phyloP scores from a whole-genome alignment of 2,113 vertebrate genomes.

The Pipra filicauda region DNA sequence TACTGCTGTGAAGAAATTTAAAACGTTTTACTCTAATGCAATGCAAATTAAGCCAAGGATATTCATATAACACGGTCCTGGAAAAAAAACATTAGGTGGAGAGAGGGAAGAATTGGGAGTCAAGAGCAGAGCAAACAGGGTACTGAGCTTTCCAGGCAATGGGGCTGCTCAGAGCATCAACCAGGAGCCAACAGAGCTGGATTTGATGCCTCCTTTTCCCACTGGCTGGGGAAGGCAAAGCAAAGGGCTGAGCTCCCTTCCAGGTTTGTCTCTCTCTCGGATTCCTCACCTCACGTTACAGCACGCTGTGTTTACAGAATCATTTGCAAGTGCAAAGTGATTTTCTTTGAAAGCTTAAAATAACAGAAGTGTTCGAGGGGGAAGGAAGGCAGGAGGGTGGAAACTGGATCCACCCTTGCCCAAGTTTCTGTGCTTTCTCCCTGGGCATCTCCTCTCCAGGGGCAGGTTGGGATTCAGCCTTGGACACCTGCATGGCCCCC shows the following conservation, averaged over 20 bases:
- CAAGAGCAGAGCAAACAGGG: slow-evolving; percentile 69
- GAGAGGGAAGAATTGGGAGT: slow-evolving; percentile 62
- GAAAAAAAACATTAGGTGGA: not conserved
- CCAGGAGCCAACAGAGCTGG: slow-evolving; percentile 1
- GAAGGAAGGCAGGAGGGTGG: fast-evolving
- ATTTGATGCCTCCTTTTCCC: not conserved
- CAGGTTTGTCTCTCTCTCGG: slow-evolving; percentile 35
- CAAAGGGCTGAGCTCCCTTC: slow-evolving; percentile 21
- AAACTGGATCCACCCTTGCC: not conserved
- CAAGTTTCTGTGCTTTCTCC: not conserved
- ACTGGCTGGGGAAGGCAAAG: not conserved
- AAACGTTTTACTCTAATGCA: slow-evolving; percentile 83
- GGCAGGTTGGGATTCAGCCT: not conserved
- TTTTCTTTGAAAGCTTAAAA: not conserved
- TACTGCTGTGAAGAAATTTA: slow-evolving; percentile 83
- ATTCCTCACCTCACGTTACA: not conserved
- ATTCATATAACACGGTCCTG: slow-evolving; percentile 65
- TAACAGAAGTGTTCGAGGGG: not conserved
- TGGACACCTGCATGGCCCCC: not conserved
- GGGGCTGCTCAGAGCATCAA: slow-evolving; percentile 16
- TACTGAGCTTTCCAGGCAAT: slow-evolving; percentile 55
- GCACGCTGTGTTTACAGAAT: not conserved
- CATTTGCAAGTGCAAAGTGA: not conserved
- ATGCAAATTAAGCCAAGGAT: slow-evolving; percentile 80
- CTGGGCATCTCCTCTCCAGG: not conserved